Percentiles rank a stretch among this genome's conserved stretches.
Evolutionary conservation across 2,888 invertebrate genomes (phyloP).

Genomic region (Caenorhabditis sp.): DNA sequence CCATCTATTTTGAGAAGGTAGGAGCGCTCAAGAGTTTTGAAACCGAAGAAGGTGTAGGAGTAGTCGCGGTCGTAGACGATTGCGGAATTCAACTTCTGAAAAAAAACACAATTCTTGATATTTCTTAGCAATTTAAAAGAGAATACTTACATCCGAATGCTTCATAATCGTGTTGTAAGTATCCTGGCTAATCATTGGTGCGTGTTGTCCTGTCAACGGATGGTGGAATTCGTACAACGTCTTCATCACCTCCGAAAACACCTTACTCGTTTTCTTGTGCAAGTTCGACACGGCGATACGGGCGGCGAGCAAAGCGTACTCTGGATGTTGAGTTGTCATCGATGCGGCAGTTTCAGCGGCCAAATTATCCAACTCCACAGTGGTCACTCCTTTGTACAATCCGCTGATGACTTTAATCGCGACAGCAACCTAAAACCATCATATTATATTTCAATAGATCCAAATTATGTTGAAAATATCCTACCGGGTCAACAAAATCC

Average conservation of each 20-base stretch:
- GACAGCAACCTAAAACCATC: constrained; percentile 72
- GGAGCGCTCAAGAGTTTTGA: constrained; percentile 94
- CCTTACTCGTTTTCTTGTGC: constrained; percentile 95
- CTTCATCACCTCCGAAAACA: constrained; percentile 81
- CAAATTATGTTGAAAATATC: no score
- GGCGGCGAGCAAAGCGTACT: constrained; percentile 81
- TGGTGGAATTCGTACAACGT: constrained; percentile 83
- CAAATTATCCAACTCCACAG: constrained; percentile 93
- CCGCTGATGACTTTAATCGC: constrained; percentile 87
- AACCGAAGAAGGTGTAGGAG: constrained; percentile 97
- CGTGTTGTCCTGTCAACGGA: constrained; percentile 78
- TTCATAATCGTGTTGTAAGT: constrained; percentile 84
- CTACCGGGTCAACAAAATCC: constrained; percentile 88
- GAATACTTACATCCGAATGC: constrained; percentile 79
- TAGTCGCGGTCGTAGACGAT: constrained; percentile 97
- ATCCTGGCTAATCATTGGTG: constrained; percentile 87
- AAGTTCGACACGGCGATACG: constrained; percentile 94
- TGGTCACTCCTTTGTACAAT: constrained; percentile 93
- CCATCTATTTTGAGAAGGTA: constrained; percentile 90
- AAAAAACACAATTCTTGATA: not conserved
- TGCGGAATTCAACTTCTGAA: constrained; percentile 83
- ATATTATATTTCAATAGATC: no score
- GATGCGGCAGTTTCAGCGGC: constrained; percentile 99
- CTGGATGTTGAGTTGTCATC: constrained; percentile 95
- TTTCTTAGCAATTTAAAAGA: not conserved